phyloP scores from a whole-genome alignment of 23 tunicate genomes.

The Trididemnum nubilum region DNA sequence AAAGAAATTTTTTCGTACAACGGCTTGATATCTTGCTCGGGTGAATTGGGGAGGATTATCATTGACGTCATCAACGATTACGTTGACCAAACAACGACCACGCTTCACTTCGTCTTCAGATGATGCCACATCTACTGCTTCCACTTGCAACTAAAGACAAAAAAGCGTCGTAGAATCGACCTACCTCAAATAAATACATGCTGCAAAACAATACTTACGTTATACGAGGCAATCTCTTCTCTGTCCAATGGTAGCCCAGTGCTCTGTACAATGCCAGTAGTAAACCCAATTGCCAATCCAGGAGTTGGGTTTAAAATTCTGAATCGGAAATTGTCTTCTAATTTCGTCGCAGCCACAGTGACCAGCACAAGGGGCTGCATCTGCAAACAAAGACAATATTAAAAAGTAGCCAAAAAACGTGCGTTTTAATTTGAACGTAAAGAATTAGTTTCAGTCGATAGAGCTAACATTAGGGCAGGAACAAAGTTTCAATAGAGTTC shows the following conservation, averaged over 20 bases:
- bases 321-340: constrained; percentile 43
- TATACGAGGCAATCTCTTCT: constrained; percentile 6
- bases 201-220: background rate
- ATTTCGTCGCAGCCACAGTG: background rate
- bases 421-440: background rate
- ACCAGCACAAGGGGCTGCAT: background rate
- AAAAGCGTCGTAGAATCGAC: too few relatives aligned
- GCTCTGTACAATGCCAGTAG: constrained; percentile 54
- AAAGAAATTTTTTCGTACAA: constrained; percentile 44
- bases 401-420: background rate
- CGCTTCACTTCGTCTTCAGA: background rate
- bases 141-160: constrained; percentile 32
- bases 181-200: too few relatives aligned
- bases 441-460: too few relatives aligned
- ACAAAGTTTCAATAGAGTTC: too few relatives aligned
- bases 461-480: too few relatives aligned
- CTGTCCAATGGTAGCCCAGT: constrained; percentile 51
- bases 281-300: constrained; percentile 30
- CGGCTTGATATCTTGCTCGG: constrained; percentile 38
- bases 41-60: constrained; percentile 64
- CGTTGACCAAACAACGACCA: constrained; percentile 33
- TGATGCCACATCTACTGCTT: constrained; percentile 26
- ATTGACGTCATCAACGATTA: constrained; percentile 58
- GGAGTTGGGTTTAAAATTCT: constrained; percentile 47
- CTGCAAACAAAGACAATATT: constrained; percentile 1